Conservation (phyloP, 1,140 invertebrate species). For the Zaprionus ghesquierei region DNA sequence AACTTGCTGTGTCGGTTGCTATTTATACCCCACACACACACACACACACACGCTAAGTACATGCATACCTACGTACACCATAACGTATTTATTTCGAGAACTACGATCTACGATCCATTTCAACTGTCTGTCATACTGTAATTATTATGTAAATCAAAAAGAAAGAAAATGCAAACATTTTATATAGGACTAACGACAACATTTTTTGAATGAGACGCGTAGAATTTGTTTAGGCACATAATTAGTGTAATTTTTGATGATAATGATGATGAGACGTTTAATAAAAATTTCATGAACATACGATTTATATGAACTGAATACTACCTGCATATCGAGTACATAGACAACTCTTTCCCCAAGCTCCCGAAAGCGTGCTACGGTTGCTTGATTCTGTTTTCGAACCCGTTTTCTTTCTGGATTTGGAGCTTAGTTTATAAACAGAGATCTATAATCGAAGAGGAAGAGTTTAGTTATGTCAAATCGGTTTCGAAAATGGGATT, state of each 20-base stretch:
- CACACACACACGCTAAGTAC: conserved; percentile 4
- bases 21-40: conserved; percentile 2
- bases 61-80: conserved; percentile 9
- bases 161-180: conserved; percentile 56
- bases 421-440: too few relatives aligned
- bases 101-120: conserved; percentile 3
- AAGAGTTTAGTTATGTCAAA: too few relatives aligned
- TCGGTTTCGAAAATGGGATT: conserved; percentile 65
- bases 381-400: not conserved
- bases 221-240: conserved; percentile 74
- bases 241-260: conserved; percentile 69
- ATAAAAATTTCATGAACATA: conserved; percentile 70
- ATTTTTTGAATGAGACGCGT: conserved; percentile 39
- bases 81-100: conserved; percentile 12
- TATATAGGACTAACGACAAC: conserved; percentile 55
- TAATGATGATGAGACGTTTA: conserved; percentile 61
- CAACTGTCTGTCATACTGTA: conserved; percentile 68
- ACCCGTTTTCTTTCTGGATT: too few relatives aligned
- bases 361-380: not conserved
- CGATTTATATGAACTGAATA: not conserved
- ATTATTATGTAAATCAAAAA: conserved; percentile 75
- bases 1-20: conserved; percentile 20
- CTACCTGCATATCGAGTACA: not conserved
- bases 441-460: too few relatives aligned
- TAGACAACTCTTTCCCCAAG: not conserved